A percentile compares a stretch with the other conserved stretches of the same genome.
Evolutionary conservation across 2,888 invertebrate species (phyloP).

Genomic region (Cephus runcator): DNA sequence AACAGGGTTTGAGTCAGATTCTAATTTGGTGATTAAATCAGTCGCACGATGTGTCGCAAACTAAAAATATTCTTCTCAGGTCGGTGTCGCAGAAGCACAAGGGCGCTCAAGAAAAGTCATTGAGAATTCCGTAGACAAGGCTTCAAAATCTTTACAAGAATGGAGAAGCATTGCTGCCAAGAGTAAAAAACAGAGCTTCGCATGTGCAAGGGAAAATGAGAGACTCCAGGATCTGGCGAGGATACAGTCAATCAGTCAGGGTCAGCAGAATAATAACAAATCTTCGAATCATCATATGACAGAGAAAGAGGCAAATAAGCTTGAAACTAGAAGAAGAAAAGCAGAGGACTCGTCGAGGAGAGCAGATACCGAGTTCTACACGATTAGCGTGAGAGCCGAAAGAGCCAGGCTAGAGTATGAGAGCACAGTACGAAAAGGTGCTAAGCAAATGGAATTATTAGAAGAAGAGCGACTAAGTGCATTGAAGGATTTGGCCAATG

Average conservation of each 20-base stretch:
- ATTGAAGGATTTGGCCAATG: slow-evolving; percentile 75
- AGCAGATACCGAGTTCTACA: slow-evolving; percentile 94
- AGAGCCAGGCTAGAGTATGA: slow-evolving; percentile 93
- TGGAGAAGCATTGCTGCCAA: slow-evolving; percentile 89
- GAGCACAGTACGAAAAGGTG: slow-evolving; percentile 86
- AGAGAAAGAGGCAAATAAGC: slow-evolving; percentile 77
- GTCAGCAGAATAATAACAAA: slow-evolving; percentile 69
- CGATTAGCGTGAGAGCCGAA: slow-evolving; percentile 90
- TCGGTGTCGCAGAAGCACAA: slow-evolving; percentile 75
- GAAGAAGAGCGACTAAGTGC: slow-evolving; percentile 90
- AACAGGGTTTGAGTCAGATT: background rate
- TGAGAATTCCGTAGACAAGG: slow-evolving; percentile 81
- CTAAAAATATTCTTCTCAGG: slow-evolving; percentile 59
- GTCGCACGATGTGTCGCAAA: background rate
- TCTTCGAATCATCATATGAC: slow-evolving; percentile 65
- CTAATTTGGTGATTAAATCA: background rate
- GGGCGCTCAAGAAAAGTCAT: slow-evolving; percentile 70
- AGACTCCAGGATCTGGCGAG: slow-evolving; percentile 80
- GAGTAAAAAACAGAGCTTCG: slow-evolving; percentile 88
- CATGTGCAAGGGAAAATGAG: slow-evolving; percentile 90
- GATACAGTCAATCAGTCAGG: slow-evolving; percentile 71
- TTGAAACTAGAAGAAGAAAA: slow-evolving; percentile 89
- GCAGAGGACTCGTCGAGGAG: slow-evolving; percentile 91
- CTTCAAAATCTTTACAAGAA: slow-evolving; percentile 82
- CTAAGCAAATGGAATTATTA: slow-evolving; percentile 85